Conservation (phyloP, 2,113 vertebrate genomes). For the Nicator chloris region DNA sequence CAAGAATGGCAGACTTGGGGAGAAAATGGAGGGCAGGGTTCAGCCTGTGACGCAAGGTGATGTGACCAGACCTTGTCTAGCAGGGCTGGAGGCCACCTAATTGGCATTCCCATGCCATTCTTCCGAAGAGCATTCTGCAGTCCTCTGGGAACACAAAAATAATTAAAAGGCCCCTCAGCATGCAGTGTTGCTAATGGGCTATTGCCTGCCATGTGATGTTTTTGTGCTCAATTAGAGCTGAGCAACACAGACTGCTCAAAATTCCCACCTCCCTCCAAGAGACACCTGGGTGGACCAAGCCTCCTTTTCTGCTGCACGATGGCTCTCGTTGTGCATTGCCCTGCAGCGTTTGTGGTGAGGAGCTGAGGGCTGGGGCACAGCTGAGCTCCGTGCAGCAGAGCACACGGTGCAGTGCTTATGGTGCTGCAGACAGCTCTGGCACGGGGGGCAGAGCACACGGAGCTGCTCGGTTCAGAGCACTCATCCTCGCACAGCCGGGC, state of each 20-base stretch:
- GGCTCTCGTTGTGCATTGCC: not conserved
- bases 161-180: slow-evolving; percentile 63
- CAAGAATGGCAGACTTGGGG: slow-evolving; percentile 11
- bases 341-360: not conserved
- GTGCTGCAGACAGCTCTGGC: not conserved
- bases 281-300: not conserved
- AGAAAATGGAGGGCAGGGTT: slow-evolving; percentile 62
- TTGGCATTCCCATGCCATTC: slow-evolving; percentile 42
- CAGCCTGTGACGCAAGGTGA: slow-evolving; percentile 59
- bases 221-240: slow-evolving; percentile 37
- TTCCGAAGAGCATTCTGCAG: slow-evolving; percentile 17
- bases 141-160: slow-evolving; percentile 51
- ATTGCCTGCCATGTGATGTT: slow-evolving; percentile 25
- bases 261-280: not conserved
- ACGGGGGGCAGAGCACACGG: not conserved
- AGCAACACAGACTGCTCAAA: slow-evolving; percentile 12
- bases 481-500: not conserved
- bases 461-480: not conserved
- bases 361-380: not conserved
- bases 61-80: slow-evolving; percentile 60
- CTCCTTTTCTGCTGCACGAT: not conserved
- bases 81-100: slow-evolving; percentile 59
- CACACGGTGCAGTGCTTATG: fast-evolving
- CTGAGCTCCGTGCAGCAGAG: not conserved
- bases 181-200: slow-evolving; percentile 47